phyloP scores from a whole-genome alignment of 2,888 invertebrate genomes.

The Standfussiana lucernea region DNA sequence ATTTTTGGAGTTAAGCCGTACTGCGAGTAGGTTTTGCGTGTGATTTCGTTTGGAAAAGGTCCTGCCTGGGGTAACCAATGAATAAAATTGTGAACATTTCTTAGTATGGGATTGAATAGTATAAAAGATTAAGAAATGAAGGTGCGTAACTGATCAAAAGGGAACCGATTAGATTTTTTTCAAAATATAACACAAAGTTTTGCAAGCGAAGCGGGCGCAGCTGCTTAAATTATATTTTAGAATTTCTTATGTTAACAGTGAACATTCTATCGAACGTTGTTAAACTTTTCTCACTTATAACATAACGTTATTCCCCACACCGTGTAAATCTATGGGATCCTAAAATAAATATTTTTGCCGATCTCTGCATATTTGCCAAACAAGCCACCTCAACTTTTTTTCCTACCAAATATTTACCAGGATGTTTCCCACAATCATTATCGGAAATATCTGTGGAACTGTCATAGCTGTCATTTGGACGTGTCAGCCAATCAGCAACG shows the following conservation, averaged over 20 bases:
- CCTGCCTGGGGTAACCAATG: background rate
- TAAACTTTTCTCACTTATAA: background rate
- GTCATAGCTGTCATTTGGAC: slow-evolving; percentile 36
- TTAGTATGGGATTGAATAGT: background rate
- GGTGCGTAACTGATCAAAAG: background rate
- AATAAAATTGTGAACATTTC: background rate
- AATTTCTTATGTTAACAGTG: background rate
- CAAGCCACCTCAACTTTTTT: slow-evolving; percentile 4
- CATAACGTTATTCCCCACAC: background rate
- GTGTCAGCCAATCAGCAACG: slow-evolving; percentile 40
- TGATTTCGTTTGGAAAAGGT: background rate
- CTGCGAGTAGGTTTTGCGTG: background rate
- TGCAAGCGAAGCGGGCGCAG: background rate
- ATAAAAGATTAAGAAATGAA: background rate
- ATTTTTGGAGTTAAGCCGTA: background rate
- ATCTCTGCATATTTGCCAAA: slow-evolving; percentile 3
- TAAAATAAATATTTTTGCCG: background rate
- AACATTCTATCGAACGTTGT: background rate
- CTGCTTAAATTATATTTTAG: background rate
- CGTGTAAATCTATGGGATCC: background rate
- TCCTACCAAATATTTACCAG: slow-evolving; percentile 15
- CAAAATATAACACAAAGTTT: background rate
- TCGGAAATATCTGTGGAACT: slow-evolving; percentile 37
- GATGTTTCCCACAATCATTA: slow-evolving; percentile 15
- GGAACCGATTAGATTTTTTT: background rate